phyloP scores from a whole-genome alignment of 2,113 vertebrate species.

The Chaetodon auriga region DNA sequence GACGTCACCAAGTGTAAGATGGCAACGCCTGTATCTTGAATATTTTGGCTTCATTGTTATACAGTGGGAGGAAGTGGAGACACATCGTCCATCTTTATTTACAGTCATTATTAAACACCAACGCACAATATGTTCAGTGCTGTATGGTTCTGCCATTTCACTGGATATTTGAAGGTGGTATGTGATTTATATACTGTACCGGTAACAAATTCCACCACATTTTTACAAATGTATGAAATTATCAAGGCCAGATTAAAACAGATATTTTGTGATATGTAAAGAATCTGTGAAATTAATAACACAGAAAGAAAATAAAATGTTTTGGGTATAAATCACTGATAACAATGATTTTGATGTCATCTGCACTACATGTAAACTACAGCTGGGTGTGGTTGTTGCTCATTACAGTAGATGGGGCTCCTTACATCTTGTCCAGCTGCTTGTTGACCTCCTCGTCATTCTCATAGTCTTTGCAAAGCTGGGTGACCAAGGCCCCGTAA shows the following conservation, averaged over 20 bases:
- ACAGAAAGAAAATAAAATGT: not conserved
- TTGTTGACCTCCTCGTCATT: slow-evolving; percentile 99
- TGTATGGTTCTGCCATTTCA: not conserved
- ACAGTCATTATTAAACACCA: not conserved
- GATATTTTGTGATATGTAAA: not conserved
- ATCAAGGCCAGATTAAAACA: not conserved
- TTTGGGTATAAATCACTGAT: not conserved
- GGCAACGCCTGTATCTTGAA: no score
- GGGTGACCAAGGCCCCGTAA: slow-evolving; percentile 96
- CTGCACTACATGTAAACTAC: not conserved
- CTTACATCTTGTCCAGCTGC: slow-evolving; percentile 98
- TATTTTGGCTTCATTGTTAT: no score
- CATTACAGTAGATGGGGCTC: not conserved
- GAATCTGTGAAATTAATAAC: not conserved
- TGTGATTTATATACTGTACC: not conserved
- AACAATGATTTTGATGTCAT: not conserved
- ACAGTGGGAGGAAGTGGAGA: no score
- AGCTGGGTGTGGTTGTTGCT: not conserved
- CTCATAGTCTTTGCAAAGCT: slow-evolving; percentile 99
- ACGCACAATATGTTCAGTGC: not conserved
- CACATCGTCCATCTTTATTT: no score
- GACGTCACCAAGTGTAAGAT: no score
- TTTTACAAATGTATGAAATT: no score
- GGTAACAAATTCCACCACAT: not conserved
- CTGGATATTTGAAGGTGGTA: not conserved